Conservation (phyloP, 2,888 invertebrate species). For the Allophyes oxyacanthae region DNA sequence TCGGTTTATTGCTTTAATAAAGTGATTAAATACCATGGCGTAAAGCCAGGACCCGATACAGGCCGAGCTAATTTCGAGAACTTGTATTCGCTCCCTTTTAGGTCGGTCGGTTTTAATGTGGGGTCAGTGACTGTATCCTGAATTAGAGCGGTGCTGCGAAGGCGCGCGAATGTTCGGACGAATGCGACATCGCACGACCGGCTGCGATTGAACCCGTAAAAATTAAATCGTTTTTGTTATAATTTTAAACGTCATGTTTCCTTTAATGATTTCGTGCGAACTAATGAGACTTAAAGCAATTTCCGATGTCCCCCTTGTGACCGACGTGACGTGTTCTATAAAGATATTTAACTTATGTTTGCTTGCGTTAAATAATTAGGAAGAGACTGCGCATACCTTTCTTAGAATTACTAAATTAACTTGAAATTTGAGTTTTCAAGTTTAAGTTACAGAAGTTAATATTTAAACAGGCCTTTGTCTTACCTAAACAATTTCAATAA, state of each 20-base stretch:
- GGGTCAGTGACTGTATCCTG: constrained; percentile 68
- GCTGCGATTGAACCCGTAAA: constrained; percentile 22
- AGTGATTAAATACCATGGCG: constrained; percentile 82
- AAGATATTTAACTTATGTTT: constrained; percentile 4
- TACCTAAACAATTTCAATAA: too few species aligned
- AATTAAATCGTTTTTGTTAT: constrained; percentile 17
- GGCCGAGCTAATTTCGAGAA: constrained; percentile 78
- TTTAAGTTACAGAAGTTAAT: too few species aligned
- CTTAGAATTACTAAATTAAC: too few species aligned
- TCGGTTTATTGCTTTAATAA: constrained; percentile 80
- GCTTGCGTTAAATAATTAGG: neutral
- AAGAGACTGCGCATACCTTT: neutral
- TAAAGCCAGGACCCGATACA: constrained; percentile 71
- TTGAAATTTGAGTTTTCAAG: too few species aligned
- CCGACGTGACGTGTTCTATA: neutral
- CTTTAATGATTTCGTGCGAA: constrained; percentile 12
- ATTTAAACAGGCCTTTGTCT: too few species aligned
- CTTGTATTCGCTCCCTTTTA: constrained; percentile 68
- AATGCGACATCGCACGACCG: constrained; percentile 35
- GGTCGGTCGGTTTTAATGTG: constrained; percentile 63
- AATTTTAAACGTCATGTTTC: constrained; percentile 21
- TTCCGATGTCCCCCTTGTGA: neutral
- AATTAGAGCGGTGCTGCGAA: constrained; percentile 56
- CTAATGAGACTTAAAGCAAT: constrained; percentile 29
- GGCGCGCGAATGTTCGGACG: constrained; percentile 35